Conservation (phyloP, 2,888 invertebrate species). For the Troides aeacus region DNA sequence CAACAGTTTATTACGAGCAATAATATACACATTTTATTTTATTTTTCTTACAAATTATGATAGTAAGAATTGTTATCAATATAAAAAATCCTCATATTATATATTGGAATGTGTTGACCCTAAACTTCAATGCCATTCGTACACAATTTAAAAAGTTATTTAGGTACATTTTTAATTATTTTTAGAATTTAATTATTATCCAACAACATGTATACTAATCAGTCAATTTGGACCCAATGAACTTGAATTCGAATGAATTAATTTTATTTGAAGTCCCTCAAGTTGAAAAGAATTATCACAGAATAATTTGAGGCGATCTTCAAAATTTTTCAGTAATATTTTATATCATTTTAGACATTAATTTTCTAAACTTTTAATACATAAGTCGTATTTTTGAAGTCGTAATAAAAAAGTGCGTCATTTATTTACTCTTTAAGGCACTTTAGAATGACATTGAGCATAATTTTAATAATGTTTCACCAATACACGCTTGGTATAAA, state of each 20-base stretch:
- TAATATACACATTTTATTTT: slow-evolving; percentile 41
- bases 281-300: slow-evolving; percentile 77
- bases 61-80: slow-evolving; percentile 42
- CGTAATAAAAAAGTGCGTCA: neutral
- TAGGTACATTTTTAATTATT: neutral
- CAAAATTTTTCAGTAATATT: slow-evolving; percentile 50
- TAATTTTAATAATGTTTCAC: slow-evolving; percentile 37
- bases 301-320: slow-evolving; percentile 74
- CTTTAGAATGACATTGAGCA: slow-evolving; percentile 75
- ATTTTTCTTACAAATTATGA: slow-evolving; percentile 24
- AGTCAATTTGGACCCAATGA: slow-evolving; percentile 35
- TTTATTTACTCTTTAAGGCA: slow-evolving; percentile 48
- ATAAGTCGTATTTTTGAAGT: slow-evolving; percentile 1
- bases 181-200: slow-evolving; percentile 14
- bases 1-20: slow-evolving; percentile 68
- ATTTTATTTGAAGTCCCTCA: slow-evolving; percentile 72
- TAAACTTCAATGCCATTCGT: slow-evolving; percentile 68
- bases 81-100: slow-evolving; percentile 47
- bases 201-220: slow-evolving; percentile 26
- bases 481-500: slow-evolving; percentile 30
- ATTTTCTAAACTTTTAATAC: slow-evolving; percentile 2
- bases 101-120: slow-evolving; percentile 62
- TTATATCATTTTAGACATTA: slow-evolving; percentile 1
- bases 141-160: slow-evolving; percentile 28
- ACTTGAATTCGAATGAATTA: slow-evolving; percentile 28